A percentile compares a stretch with the other conserved stretches of the same genome.
These are phyloP conservation scores for Melanerpes aurifrons DNA, from an alignment of 2,113 vertebrate genomes.

Conservation along the genomic window DNA sequence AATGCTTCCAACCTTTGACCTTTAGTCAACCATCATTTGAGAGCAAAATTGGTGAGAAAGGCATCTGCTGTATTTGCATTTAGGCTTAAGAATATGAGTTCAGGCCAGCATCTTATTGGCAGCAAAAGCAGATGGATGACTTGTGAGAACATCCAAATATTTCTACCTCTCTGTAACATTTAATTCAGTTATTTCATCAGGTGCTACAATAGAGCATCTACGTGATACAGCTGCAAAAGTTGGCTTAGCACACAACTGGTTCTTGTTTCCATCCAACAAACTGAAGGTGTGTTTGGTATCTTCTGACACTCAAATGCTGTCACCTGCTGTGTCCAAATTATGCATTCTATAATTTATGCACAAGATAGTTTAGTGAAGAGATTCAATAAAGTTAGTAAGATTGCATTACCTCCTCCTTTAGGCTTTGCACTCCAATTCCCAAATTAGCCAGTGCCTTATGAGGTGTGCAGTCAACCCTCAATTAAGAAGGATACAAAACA, in stretches of 20 bases:
- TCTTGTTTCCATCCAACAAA: background rate
- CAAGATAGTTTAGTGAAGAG: background rate
- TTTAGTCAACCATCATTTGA: background rate
- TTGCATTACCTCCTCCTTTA: background rate
- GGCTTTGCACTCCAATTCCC: background rate
- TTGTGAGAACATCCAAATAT: background rate
- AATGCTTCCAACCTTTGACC: background rate
- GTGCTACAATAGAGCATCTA: background rate
- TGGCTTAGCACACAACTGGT: background rate
- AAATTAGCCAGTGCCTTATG: background rate
- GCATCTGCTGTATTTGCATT: background rate
- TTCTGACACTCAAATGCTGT: background rate
- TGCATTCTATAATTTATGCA: background rate
- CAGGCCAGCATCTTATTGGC: background rate
- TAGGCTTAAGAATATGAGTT: background rate
- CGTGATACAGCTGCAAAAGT: background rate
- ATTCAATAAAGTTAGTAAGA: background rate
- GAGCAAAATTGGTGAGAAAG: background rate
- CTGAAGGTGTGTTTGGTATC: background rate
- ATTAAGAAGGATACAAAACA: background rate
- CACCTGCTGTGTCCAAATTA: background rate
- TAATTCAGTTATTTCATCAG: background rate
- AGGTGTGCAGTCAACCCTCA: background rate
- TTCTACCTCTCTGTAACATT: background rate
- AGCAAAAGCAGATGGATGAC: background rate